Evolutionary conservation across 2,113 vertebrate genomes (phyloP).

Genomic region (Pangasianodon gigas): DNA sequence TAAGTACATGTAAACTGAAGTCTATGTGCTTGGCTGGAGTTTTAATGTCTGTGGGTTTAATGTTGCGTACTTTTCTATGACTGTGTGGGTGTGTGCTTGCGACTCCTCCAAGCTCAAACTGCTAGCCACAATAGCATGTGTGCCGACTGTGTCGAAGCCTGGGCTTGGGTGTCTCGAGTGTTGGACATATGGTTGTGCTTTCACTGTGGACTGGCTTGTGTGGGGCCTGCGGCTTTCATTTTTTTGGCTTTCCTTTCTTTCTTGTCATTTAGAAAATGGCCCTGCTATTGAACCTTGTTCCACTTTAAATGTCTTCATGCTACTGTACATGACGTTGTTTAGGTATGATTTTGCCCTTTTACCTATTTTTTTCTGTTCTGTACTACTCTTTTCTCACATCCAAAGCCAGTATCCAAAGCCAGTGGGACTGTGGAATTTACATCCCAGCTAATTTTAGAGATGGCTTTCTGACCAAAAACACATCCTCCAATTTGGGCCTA

Average conservation of each 20-base stretch:
- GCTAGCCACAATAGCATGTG: conserved; percentile 71
- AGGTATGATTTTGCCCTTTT: conserved; percentile 11
- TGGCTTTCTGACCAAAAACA: conserved; percentile 80
- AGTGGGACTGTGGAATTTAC: conserved; percentile 74
- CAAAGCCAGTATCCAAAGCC: conserved; percentile 61
- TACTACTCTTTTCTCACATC: conserved; percentile 62
- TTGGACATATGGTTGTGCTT: conserved; percentile 57
- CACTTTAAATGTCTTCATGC: conserved; percentile 58
- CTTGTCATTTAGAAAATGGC: conserved; percentile 67
- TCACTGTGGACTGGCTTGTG: conserved; percentile 61
- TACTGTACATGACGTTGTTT: conserved; percentile 63
- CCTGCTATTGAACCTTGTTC: conserved; percentile 64
- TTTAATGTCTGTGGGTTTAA: conserved; percentile 61
- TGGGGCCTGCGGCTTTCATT: conserved; percentile 64
- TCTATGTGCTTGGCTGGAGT: conserved; percentile 51
- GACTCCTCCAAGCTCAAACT: conserved; percentile 64
- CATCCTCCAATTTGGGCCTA: conserved; percentile 78
- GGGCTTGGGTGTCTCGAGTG: conserved; percentile 59
- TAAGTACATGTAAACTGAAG: conserved; percentile 44
- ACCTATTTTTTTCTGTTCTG: conserved; percentile 46
- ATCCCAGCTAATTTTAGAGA: conserved; percentile 77
- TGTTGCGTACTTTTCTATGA: conserved; percentile 40
- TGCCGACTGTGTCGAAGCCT: conserved; percentile 71
- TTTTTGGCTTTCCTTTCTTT: conserved; percentile 65
- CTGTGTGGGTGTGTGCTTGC: conserved; percentile 66